phyloP scores from a whole-genome alignment of 2,113 vertebrate species.

The Rhinolophus ferrumequinum region DNA sequence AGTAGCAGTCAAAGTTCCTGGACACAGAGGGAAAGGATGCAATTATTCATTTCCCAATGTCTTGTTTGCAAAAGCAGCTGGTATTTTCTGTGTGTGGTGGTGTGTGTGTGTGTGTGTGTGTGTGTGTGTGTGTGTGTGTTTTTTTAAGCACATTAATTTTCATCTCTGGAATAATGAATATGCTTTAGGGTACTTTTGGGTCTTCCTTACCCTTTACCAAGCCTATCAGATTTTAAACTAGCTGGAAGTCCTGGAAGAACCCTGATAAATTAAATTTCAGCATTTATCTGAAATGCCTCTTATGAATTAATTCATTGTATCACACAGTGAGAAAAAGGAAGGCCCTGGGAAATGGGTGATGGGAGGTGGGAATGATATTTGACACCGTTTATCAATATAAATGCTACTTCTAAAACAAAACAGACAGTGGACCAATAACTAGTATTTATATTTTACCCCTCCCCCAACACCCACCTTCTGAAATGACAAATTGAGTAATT shows the following conservation, averaged over 20 bases:
- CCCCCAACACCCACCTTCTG: neutral
- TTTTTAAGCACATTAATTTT: conserved; percentile 26
- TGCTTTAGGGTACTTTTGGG: conserved; percentile 15
- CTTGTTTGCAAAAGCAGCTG: conserved; percentile 72
- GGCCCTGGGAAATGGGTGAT: neutral
- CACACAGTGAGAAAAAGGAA: neutral
- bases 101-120: neutral
- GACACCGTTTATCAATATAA: neutral
- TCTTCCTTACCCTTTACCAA: neutral
- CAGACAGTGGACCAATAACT: neutral
- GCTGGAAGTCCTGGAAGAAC: neutral
- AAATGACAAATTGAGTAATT: neutral
- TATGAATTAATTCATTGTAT: conserved; percentile 58
- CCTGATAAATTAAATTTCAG: conserved; percentile 1
- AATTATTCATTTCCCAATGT: conserved; percentile 77
- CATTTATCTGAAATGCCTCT: conserved; percentile 34
- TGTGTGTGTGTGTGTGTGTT: neutral
- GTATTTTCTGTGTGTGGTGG: neutral
- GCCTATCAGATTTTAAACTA: conserved; percentile 52
- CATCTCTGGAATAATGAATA: conserved; percentile 51
- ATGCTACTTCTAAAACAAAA: conserved; percentile 44
- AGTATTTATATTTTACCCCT: neutral
- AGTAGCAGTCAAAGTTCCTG: conserved; percentile 84
- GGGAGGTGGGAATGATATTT: neutral
- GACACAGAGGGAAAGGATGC: conserved; percentile 76